Evolutionary conservation across 2,797 vertebrate species (phyloP), one percentile per base, ranked within the genome.

Genomic region (Paedocypris micromegethes): DNA sequence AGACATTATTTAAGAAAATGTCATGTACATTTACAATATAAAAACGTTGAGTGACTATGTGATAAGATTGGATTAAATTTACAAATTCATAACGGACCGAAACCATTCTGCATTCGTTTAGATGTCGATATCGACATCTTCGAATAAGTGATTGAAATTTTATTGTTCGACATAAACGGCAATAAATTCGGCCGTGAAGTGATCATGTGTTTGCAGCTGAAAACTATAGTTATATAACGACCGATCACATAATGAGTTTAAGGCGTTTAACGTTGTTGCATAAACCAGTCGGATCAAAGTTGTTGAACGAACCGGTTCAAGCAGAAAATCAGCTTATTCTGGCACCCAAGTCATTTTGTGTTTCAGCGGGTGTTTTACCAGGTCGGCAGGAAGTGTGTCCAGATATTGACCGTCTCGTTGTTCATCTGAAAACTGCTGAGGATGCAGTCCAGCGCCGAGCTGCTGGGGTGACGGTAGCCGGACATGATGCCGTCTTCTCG

Each of bases 381-480:
- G 5, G 91, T 92, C 0, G 91, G 92, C 50, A 97, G 85, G 79
- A 96, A 95, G 80, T 92, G 92, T 9, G 92, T 93, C 94, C 94
- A 96, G 83, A 94, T 96, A 85, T 93, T 97, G 78, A 93, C 72
- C 0, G 93, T 94, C 82, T 95, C 92, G 0, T 94, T 96, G 78
- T 86, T 94, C 90, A 93, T 86, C 74, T 93, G 92, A 81, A 96
- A 95, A 79, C 91, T 93, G 86, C 93, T 96, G 81, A 93, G 90
- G 72, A 95, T 75, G 50, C 93, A 96, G 84, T 94, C 93, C 77
- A 92, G 78, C 9, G 91, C 93, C 0, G 93, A 93, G 82, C 92
- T 95, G 69, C 79, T 83, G 0, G 93, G 93, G 72, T 90, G 86
- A 0, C 93, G 90, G 76, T 95, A 96, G 2, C 93, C 93, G 0